phyloP scores from a whole-genome alignment of 1,140 invertebrate genomes.

The Drosophila bifasciata region DNA sequence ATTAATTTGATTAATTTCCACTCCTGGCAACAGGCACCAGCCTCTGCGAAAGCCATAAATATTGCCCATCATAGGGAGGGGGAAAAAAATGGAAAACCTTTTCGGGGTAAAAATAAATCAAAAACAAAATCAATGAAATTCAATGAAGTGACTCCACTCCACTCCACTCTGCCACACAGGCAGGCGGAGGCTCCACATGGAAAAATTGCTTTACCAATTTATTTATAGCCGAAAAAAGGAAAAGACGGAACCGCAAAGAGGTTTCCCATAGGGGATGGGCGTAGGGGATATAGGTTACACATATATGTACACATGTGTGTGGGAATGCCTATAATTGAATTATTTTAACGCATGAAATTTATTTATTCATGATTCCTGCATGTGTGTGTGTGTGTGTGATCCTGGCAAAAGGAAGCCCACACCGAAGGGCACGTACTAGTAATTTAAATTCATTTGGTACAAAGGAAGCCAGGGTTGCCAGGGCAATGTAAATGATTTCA shows the following conservation, averaged over 20 bases:
- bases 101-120: constrained; percentile 58
- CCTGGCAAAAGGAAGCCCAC: constrained; percentile 21
- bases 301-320: constrained; percentile 12
- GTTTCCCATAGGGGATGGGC: constrained; percentile 7
- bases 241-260: constrained; percentile 30
- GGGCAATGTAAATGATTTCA: constrained; percentile 27
- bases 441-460: constrained; percentile 73
- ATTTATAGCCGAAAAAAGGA: constrained; percentile 31
- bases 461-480: constrained; percentile 37
- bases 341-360: constrained; percentile 77
- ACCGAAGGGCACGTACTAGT: constrained; percentile 55
- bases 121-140: constrained; percentile 71
- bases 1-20: too few species aligned
- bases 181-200: constrained; percentile 1
- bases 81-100: constrained; percentile 24
- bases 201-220: constrained; percentile 36
- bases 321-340: constrained; percentile 66
- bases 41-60: constrained; percentile 4
- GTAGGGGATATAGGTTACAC: neutral
- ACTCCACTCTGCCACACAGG: constrained; percentile 6
- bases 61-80: constrained; percentile 28
- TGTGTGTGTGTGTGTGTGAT: constrained; percentile 16
- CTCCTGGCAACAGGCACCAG: too few species aligned
- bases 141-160: constrained; percentile 59
- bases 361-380: constrained; percentile 70